Percentiles rank a stretch among this genome's conserved stretches.
phyloP scores from a whole-genome alignment of 2,797 vertebrate species.

The Galaxias olidus region DNA sequence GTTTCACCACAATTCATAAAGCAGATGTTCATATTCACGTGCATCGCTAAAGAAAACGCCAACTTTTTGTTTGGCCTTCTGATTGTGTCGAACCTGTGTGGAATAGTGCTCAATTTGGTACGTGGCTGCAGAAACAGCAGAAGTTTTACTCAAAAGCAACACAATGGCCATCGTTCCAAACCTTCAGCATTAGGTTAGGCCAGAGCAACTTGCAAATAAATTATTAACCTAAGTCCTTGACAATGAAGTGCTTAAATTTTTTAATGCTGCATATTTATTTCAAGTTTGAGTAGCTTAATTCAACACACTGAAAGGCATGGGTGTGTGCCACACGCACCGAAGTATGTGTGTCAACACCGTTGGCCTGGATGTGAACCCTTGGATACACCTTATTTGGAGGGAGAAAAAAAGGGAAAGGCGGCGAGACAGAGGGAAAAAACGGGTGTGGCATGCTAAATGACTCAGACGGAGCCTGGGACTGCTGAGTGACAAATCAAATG shows the following conservation, averaged over 20 bases:
- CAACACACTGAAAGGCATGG: slow-evolving; percentile 56
- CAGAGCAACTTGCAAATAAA: neutral
- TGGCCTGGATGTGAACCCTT: slow-evolving; percentile 72
- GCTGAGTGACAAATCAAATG: slow-evolving; percentile 76
- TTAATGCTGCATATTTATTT: slow-evolving; percentile 42
- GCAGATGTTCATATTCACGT: slow-evolving; percentile 60
- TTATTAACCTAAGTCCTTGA: neutral
- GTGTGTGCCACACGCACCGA: slow-evolving; percentile 64
- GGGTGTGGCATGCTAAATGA: slow-evolving; percentile 70
- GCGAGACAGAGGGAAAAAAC: slow-evolving; percentile 50
- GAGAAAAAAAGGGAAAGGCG: slow-evolving; percentile 66
- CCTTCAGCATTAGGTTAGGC: neutral
- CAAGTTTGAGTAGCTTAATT: slow-evolving; percentile 11
- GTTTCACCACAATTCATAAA: slow-evolving; percentile 46
- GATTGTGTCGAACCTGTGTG: too few species aligned
- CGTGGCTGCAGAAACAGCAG: neutral
- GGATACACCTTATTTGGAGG: slow-evolving; percentile 55
- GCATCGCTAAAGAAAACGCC: slow-evolving; percentile 17
- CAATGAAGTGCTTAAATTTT: slow-evolving; percentile 16
- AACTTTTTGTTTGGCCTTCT: too few species aligned
- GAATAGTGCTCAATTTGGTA: neutral
- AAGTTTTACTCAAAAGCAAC: too few species aligned
- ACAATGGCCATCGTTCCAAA: neutral
- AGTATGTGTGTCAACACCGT: slow-evolving; percentile 70
- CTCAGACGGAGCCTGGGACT: slow-evolving; percentile 57